Evolutionary conservation across 2,797 vertebrate species (phyloP).

Genomic region (Cirrhinus molitorella): DNA sequence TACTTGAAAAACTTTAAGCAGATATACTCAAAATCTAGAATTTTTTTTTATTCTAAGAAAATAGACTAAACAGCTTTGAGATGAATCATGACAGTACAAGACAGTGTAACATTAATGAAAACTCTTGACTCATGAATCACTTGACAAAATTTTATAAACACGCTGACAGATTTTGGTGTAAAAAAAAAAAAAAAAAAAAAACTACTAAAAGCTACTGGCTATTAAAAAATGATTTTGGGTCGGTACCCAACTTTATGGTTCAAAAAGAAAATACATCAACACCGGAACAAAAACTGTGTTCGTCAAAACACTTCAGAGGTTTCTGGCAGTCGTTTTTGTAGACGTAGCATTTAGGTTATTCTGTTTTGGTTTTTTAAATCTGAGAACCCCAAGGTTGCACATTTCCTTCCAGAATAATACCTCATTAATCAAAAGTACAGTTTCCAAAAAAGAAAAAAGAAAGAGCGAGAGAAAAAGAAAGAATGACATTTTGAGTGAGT

Average conservation of each 20-base stretch:
- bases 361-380: slow-evolving; percentile 71
- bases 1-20: neutral
- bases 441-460: slow-evolving; percentile 65
- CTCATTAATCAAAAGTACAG: slow-evolving; percentile 74
- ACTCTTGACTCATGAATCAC: neutral
- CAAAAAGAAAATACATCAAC: slow-evolving; percentile 3
- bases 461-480: slow-evolving; percentile 43
- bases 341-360: slow-evolving; percentile 71
- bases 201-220: neutral
- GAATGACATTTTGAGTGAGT: slow-evolving; percentile 2
- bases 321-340: slow-evolving; percentile 51
- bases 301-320: slow-evolving; percentile 17
- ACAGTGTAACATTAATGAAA: neutral
- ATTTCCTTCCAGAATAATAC: slow-evolving; percentile 78
- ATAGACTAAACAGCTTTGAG: neutral
- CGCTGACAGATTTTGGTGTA: neutral
- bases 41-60: neutral
- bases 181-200: neutral
- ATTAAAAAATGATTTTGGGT: neutral
- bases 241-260: neutral
- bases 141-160: neutral
- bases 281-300: neutral
- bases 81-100: neutral
- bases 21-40: neutral
- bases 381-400: slow-evolving; percentile 66